A percentile compares a stretch with the other conserved stretches of the same genome.
Evolutionary conservation across 1,140 invertebrate genomes (phyloP).

Genomic region (Triops cancriformis): DNA sequence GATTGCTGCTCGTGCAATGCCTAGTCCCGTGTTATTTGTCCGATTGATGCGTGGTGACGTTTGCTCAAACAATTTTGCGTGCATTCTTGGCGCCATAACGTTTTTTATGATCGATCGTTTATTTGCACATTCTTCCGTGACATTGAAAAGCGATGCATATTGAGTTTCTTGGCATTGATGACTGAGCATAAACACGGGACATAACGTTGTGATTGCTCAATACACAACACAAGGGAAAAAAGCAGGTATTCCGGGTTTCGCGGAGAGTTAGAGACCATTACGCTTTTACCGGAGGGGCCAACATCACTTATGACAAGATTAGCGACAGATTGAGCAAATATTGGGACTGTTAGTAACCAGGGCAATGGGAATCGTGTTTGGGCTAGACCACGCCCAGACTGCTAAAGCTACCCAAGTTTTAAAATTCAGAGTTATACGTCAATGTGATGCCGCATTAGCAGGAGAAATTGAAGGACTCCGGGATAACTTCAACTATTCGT

Average conservation of each 20-base stretch:
- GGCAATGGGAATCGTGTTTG: too few relatives aligned
- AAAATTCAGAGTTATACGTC: too few relatives aligned
- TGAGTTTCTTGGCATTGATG: slow-evolving; percentile 6
- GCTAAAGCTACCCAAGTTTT: too few relatives aligned
- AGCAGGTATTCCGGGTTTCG: not conserved
- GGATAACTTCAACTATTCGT: too few relatives aligned
- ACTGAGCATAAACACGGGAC: slow-evolving; percentile 9
- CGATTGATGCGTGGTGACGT: not conserved
- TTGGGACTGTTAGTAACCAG: too few relatives aligned
- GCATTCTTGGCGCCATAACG: not conserved
- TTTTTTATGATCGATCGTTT: not conserved
- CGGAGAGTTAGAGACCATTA: not conserved
- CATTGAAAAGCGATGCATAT: slow-evolving; percentile 5
- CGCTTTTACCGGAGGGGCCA: not conserved
- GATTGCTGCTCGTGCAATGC: slow-evolving; percentile 6
- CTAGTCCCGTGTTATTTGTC: not conserved
- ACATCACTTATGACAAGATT: not conserved
- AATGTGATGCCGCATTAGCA: too few relatives aligned
- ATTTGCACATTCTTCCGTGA: not conserved
- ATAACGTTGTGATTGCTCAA: slow-evolving; percentile 1
- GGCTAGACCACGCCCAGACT: too few relatives aligned
- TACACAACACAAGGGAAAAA: not conserved
- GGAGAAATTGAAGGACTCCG: too few relatives aligned
- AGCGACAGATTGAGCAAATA: not conserved
- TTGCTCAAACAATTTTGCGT: not conserved